phyloP scores from a whole-genome alignment of 2,113 vertebrate species.

The Pontoporia blainvillei region DNA sequence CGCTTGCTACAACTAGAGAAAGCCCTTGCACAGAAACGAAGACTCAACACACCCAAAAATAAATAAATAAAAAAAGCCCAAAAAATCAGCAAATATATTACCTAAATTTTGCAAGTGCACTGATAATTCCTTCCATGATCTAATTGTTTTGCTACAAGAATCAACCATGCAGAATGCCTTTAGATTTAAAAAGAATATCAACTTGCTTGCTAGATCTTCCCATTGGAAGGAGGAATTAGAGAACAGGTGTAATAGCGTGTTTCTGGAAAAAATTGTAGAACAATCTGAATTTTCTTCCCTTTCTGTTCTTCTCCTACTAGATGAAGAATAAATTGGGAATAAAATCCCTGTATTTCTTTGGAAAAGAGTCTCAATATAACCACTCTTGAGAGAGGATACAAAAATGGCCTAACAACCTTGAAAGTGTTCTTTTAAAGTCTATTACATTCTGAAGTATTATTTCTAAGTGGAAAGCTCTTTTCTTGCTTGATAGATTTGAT shows the following conservation, averaged over 20 bases:
- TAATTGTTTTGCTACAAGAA: neutral
- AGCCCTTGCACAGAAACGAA: no score
- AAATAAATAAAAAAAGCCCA: neutral
- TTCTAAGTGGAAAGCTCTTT: constrained; percentile 50
- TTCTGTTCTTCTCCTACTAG: neutral
- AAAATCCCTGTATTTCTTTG: constrained; percentile 41
- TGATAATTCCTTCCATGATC: neutral
- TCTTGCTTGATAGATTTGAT: constrained; percentile 56
- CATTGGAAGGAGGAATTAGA: neutral
- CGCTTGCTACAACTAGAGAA: no score
- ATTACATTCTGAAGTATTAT: constrained; percentile 31
- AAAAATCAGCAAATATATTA: neutral
- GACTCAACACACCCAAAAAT: no score
- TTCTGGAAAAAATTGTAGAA: neutral
- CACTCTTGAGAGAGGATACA: constrained; percentile 28
- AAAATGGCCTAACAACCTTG: constrained; percentile 42
- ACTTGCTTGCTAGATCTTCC: neutral
- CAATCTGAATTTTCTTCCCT: neutral
- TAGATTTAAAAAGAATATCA: neutral
- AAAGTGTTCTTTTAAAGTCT: constrained; percentile 53
- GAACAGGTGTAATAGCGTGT: neutral
- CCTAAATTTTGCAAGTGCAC: neutral
- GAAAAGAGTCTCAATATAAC: constrained; percentile 19
- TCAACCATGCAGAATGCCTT: neutral
- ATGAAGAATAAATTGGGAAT: constrained; percentile 1